phyloP scores from a whole-genome alignment of 1,140 invertebrate species.

The Steinernema khuongi region DNA sequence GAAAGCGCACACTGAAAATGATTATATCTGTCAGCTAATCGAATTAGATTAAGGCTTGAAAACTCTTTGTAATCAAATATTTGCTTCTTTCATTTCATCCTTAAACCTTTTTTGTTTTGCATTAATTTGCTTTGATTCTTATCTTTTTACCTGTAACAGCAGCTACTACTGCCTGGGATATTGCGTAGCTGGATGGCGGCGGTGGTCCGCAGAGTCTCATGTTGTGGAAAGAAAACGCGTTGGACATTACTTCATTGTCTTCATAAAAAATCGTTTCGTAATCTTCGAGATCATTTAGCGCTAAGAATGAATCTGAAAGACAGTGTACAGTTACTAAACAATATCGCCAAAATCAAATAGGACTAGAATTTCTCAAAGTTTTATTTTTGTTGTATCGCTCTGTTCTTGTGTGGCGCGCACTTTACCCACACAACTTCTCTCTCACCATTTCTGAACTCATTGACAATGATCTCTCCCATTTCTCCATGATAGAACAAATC shows the following conservation, averaged over 20 bases:
- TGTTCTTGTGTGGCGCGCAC: neutral
- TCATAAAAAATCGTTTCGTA: neutral
- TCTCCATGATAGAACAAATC: neutral
- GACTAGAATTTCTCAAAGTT: no score
- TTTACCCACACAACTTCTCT: neutral
- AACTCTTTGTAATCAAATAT: no score
- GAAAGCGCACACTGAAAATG: no score
- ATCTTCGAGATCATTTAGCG: neutral
- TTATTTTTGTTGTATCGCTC: no score
- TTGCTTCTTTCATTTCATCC: no score
- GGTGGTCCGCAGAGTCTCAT: neutral
- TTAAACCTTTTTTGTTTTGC: no score
- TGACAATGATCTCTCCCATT: neutral
- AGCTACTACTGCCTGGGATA: neutral
- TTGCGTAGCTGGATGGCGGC: neutral
- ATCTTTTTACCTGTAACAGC: neutral
- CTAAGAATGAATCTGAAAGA: neutral
- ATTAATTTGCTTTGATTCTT: no score
- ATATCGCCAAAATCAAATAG: neutral
- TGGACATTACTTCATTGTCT: neutral
- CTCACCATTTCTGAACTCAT: neutral
- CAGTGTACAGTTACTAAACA: neutral
- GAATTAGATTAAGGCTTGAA: no score
- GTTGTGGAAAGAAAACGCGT: neutral
- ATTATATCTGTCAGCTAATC: no score